Percentiles rank a stretch among this genome's conserved stretches.
Conservation (phyloP, 1,140 invertebrate species). For the Batillaria attramentaria region DNA sequence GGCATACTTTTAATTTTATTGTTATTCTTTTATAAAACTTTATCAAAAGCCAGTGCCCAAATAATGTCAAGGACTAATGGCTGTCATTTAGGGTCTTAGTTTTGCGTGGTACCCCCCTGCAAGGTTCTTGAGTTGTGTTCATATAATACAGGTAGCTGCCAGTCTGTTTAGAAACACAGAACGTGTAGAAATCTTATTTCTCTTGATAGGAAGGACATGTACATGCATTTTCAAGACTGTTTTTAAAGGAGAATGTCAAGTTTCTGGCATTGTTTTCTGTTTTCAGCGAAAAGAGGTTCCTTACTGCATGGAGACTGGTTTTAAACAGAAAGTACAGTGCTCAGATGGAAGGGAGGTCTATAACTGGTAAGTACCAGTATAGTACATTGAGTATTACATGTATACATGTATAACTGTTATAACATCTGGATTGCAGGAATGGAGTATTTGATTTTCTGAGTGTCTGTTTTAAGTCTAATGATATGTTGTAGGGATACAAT, state of each 20-base stretch:
- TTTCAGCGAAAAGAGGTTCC: constrained; percentile 33
- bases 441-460: too few species aligned
- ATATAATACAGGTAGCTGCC: neutral
- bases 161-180: neutral
- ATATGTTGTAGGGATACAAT: neutral
- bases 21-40: neutral
- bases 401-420: too few species aligned
- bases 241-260: neutral
- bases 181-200: neutral
- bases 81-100: neutral
- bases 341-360: neutral
- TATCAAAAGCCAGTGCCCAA: neutral
- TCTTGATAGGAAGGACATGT: neutral
- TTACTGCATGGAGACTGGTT: constrained; percentile 39
- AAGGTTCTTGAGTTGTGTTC: neutral
- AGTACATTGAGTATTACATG: neutral
- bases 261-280: neutral
- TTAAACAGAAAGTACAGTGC: constrained; percentile 36
- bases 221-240: neutral
- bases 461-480: neutral
- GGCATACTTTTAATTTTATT: neutral
- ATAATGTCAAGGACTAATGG: neutral
- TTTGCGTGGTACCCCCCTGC: neutral
- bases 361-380: constrained; percentile 12
- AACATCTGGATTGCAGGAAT: too few species aligned